phyloP scores from a whole-genome alignment of 2,888 invertebrate species.

The Troglohyphantes excavatus region DNA sequence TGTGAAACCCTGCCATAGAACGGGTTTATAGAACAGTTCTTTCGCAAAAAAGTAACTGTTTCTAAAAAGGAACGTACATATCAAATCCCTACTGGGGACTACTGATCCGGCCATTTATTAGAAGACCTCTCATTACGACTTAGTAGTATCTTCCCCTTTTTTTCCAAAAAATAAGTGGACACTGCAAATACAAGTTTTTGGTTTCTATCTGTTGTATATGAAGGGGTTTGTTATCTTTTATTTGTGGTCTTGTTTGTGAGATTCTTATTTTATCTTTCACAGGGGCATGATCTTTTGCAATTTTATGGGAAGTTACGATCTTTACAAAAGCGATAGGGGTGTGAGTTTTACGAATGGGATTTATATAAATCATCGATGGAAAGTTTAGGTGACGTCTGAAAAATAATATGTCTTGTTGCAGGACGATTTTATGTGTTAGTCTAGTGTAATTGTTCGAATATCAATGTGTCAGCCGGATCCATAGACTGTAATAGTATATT shows the following conservation, averaged over 20 bases:
- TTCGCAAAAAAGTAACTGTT: no score
- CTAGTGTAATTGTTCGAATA: no score
- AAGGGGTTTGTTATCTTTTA: constrained; percentile 45
- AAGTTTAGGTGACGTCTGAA: background rate
- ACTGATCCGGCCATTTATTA: constrained; percentile 21
- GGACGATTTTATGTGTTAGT: no score
- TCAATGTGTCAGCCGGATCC: no score
- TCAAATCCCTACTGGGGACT: background rate
- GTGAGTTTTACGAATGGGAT: background rate
- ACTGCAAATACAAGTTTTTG: background rate
- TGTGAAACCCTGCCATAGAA: no score
- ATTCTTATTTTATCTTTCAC: background rate
- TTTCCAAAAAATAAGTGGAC: constrained; percentile 23
- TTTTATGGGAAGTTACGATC: background rate
- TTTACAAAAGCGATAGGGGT: background rate
- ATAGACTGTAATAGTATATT: no score
- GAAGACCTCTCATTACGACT: constrained; percentile 36
- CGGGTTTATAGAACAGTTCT: no score
- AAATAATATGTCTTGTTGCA: no score
- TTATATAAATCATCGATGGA: constrained; percentile 2
- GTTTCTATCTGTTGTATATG: background rate
- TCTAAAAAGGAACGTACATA: no score
- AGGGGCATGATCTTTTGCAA: constrained; percentile 5
- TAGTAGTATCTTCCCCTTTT: background rate
- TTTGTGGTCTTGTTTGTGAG: constrained; percentile 52